Conservation (phyloP, 2,797 vertebrate genomes). For the Phaenicophaeus curvirostris region DNA sequence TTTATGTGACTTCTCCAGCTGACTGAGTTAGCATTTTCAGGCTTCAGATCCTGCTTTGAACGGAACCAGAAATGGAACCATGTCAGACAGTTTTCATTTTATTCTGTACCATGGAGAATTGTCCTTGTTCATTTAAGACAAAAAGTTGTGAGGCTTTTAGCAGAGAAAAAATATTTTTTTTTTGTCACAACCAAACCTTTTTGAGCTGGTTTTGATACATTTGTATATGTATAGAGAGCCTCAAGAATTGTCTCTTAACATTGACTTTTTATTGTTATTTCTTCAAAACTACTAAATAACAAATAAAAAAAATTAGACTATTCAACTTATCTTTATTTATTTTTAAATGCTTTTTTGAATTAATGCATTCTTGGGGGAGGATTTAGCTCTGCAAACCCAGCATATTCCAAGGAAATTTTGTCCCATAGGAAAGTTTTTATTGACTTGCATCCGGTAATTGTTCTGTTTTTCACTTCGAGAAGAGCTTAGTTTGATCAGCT, state of each 20-base stretch:
- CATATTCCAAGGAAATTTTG: not conserved
- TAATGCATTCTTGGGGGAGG: accelerated
- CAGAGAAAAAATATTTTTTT: too few relatives aligned
- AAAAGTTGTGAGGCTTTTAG: too few relatives aligned
- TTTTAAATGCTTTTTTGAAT: not conserved
- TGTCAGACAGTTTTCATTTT: not conserved
- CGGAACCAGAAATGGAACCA: not conserved
- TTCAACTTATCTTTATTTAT: not conserved
- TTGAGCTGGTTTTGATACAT: not conserved
- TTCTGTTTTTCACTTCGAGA: not conserved
- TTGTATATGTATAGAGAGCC: not conserved
- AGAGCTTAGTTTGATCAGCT: not conserved
- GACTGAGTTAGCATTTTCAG: not conserved
- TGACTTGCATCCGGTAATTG: constrained; percentile 32
- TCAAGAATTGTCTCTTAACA: not conserved
- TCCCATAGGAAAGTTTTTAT: not conserved
- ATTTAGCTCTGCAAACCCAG: not conserved
- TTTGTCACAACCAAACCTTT: not conserved
- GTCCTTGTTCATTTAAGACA: not conserved
- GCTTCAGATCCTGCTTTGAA: not conserved
- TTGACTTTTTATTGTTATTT: not conserved
- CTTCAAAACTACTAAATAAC: not conserved
- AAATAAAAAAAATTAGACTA: not conserved
- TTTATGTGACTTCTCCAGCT: not conserved
- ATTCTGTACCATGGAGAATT: not conserved